Base-by-base conservation (phyloP, 2,797 vertebrate species). In the Anguilla obscura region DNA sequence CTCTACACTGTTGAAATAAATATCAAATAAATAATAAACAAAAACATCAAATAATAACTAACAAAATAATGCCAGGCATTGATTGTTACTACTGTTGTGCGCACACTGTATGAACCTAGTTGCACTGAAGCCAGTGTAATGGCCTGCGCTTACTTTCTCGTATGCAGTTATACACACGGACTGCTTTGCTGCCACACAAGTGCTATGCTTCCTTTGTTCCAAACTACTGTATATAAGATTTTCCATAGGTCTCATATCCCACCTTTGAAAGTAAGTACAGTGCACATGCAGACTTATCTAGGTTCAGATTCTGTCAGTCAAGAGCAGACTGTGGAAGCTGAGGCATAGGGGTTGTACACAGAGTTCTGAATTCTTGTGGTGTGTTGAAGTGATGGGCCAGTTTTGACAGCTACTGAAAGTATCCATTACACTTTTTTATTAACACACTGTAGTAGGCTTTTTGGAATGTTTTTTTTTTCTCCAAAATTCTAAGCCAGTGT, bases 331-430 rank as follows among this genome's bases (percentile, higher is more conserved):
- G n/a, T 21, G 14, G 30, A 74, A 4, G 30, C 69, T 33, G 69
- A 36, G 69, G 14, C 69, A 10, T 14, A 45, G 40, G 0, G 66
- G 66, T 14, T 27, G 5, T 71, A 71, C 66, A 71, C n/a, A 30
- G 74, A 40, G 74, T 36, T 80, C 45, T 48, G 36, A 45, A 3
- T 36, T 36, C 30, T 79, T 79, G 5, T 48, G 18, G 48, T 82
- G 76, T 82, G 21, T 3, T 16, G 33, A 14, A 74, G 9, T 12
- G 69, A 74, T 33, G 14, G 14, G 76, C 21, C 40, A 45, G 16
- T 82, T 82, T 82, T 82, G 76, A 82, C 76, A 82, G 76, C 76
- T 18, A 82, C 18, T 48, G 76, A 82, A 82, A 82, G 76, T 82
- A 82, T 48, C 45, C 36, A 45, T 82, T 24, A 48, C 76, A 82